Conservation (phyloP, 2,113 vertebrate species). For the Nestor notabilis region DNA sequence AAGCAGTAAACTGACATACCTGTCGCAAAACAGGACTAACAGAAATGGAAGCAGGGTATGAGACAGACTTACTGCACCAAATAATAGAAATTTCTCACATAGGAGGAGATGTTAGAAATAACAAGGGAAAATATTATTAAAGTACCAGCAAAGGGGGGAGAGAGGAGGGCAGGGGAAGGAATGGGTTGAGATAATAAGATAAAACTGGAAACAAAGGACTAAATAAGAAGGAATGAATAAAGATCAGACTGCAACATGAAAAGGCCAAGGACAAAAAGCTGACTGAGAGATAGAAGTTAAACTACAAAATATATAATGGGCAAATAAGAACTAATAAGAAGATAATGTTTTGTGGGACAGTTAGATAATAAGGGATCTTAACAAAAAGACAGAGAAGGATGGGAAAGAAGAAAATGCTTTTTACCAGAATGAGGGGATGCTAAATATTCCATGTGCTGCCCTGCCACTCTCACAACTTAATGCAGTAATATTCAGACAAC, state of each 20-base stretch:
- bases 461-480: not conserved
- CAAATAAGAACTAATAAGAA: not conserved
- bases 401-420: not conserved
- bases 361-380: not conserved
- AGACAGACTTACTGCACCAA: not conserved
- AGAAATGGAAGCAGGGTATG: not conserved
- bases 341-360: not conserved
- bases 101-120: not conserved
- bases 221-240: not conserved
- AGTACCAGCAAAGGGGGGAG: not conserved
- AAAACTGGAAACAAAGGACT: not conserved
- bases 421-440: not conserved
- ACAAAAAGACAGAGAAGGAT: not conserved
- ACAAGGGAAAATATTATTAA: not conserved
- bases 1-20: not conserved
- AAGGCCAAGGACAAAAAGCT: not conserved
- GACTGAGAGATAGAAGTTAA: not conserved
- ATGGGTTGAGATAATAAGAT: not conserved
- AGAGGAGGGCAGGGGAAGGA: rapidly evolving
- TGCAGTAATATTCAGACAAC: not conserved
- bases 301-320: not conserved
- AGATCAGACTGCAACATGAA: not conserved
- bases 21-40: not conserved
- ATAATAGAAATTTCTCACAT: not conserved
- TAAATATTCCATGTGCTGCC: not conserved